phyloP scores from a whole-genome alignment of 2,888 invertebrate genomes.

The Heliconius ethilla region DNA sequence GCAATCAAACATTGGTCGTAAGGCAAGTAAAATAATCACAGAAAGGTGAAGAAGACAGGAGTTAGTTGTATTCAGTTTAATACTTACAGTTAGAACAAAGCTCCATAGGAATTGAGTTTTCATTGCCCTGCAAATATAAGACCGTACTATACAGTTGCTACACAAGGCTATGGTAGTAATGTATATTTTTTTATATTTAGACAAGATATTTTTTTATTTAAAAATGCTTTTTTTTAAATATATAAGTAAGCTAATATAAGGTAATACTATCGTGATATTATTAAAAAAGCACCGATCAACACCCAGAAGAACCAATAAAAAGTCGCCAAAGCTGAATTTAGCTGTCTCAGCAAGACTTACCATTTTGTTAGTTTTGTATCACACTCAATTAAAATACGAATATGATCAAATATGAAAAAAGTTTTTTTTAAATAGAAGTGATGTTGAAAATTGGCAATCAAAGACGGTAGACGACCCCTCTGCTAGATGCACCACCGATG shows the following conservation, averaged over 20 bases:
- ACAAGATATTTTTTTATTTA: not conserved
- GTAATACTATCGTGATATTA: not conserved
- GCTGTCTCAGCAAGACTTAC: conserved; percentile 20
- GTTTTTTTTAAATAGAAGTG: conserved; percentile 8
- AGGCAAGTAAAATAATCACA: conserved; percentile 45
- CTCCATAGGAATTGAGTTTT: conserved; percentile 97
- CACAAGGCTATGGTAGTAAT: not conserved
- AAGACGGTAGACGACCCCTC: conserved; percentile 40
- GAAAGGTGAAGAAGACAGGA: conserved; percentile 37
- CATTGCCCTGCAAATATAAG: conserved; percentile 90
- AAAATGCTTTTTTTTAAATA: not conserved
- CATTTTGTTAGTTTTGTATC: conserved; percentile 36
- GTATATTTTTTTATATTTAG: not conserved
- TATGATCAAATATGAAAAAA: conserved; percentile 1
- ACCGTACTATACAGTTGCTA: conserved; percentile 4
- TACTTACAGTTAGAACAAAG: conserved; percentile 97
- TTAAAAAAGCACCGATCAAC: conserved; percentile 30
- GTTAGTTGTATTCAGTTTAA: conserved; percentile 37
- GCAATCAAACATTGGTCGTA: conserved; percentile 43
- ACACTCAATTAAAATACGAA: conserved; percentile 18
- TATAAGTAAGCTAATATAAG: conserved; percentile 1
- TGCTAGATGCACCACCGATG: conserved; percentile 51
- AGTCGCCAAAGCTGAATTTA: conserved; percentile 12
- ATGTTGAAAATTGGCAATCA: conserved; percentile 37
- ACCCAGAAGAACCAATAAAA: conserved; percentile 28